Base-by-base conservation (phyloP, 2,888 invertebrate species). In the Drosophila nigricruria region DNA sequence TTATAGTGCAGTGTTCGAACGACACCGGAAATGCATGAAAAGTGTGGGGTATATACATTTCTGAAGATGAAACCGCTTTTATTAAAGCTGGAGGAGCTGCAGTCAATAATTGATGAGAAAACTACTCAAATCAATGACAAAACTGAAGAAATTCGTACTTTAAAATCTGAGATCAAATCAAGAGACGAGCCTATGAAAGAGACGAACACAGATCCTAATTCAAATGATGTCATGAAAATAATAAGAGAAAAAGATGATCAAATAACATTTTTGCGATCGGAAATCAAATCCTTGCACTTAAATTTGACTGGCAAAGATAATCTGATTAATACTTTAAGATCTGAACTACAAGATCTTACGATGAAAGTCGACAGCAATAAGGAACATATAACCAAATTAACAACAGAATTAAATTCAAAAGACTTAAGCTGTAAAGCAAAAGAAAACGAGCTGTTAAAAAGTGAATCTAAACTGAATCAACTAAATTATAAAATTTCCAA, bases 41-140 rank as follows among this genome's bases (percentile, higher is more conserved):
- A 54, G 12, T 62, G 40, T 12, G 40, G 32, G 0, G 34, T 23
- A 3, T 59, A 65, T 36, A 14, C 60, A 16, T 60, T 5, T 30
- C 14, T 36, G 10, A 27, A 27, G 36, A 60, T 60, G 14, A 65
- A 52, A n/a, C 50, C 60, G n/a, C 50, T 64, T 16, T 14, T 63
- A 2, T 5, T 57, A 2, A 40, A 57, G 9, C 23, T 64, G 6
- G 14, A 43, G 4, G 34, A 27, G 6, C 9, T 20, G 0, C 8
- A 36, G 27, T 8, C 32, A 10, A 50, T 9, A 36, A 25, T 25
- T 34, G 25, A 47, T 8, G 18, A 12, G 8, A 5, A 47, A 8
- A n/a, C 5, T 36, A 1, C 16, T 5, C 9, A 36, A 47, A 18
- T n/a, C 16, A 25, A 34, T 2, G 12, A 23, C 5, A 45, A 32